Percentiles rank a stretch among this genome's conserved stretches.
Conservation (phyloP, 1,140 invertebrate species). For the Penaeus chinensis region DNA sequence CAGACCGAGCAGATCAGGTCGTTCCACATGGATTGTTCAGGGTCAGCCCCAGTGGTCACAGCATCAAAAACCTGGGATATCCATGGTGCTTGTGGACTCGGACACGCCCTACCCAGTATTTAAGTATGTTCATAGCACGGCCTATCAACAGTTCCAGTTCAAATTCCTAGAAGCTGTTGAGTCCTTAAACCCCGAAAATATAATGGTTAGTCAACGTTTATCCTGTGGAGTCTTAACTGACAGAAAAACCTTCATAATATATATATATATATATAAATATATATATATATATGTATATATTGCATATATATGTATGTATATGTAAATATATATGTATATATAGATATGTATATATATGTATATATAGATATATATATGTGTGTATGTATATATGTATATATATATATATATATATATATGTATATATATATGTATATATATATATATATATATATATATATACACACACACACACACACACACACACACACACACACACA, state of each 20-base stretch:
- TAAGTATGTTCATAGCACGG: constrained; percentile 81
- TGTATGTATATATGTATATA: no score
- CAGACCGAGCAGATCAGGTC: constrained; percentile 26
- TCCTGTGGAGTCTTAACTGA: neutral
- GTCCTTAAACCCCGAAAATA: constrained; percentile 83
- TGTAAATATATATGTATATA: no score
- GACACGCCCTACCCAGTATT: constrained; percentile 76
- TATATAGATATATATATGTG: no score
- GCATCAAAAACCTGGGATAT: constrained; percentile 71
- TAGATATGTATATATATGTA: no score
- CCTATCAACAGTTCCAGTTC: constrained; percentile 81
- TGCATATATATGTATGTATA: no score
- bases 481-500: no score
- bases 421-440: no score
- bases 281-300: no score
- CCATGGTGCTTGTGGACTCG: constrained; percentile 77
- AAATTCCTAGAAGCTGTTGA: constrained; percentile 83
- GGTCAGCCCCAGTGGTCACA: constrained; percentile 29
- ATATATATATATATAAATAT: neutral
- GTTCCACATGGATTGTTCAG: constrained; percentile 50
- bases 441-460: no score
- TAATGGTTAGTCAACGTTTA: constrained; percentile 74
- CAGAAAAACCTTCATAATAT: neutral
- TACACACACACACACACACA: no score
- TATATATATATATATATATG: no score